Base-by-base conservation (phyloP, 2,888 invertebrate genomes). In the Calliphora vomitoria region DNA sequence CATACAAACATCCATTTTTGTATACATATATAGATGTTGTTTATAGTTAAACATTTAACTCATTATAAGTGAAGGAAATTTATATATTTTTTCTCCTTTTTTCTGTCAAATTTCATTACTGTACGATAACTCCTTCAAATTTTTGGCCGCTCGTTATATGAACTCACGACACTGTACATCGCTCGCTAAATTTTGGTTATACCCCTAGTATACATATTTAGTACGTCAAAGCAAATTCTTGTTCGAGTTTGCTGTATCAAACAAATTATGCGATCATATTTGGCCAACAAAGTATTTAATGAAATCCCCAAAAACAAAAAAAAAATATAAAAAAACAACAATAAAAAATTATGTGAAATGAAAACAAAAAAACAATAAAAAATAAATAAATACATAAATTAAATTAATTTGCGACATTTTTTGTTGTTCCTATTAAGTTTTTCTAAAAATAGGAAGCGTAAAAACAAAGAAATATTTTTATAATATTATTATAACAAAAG, bases 401-500 rank as follows among this genome's bases (percentile, higher is more conserved):
- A 38, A 64, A 38, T 41, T 64, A 64, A 64, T 64, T 38, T 64
- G 64, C 10, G 64, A 64, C n/a, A 64, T 64, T 38, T 64, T 64
- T 35, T 64, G 8, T 62, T 64, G 18, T 64, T 38, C 31, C 55
- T 55, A 55, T 64, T 38, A 38, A 38, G 35, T 64, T 31, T 60
- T 31, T 60, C 60, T 18, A 64, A 64, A 35, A 38, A 64, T 38
- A 64, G 10, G 25, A 31, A 13, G 3, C 10, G 31, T n/a, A 13
- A 60, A 60, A 60, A 60, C 31, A 31, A 62, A n/a, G 0, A 64
- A 64, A 38, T 38, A 38, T 64, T 35, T 64, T 38, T 64, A 38
- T 64, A 25, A 18, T 41, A 62, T 62, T n/a, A 35, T 62, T n/a
- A 62, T 62, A 35, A 62, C 18, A 41, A 8, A 41, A 41, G 6